Evolutionary conservation across 2,113 vertebrate species (phyloP).

Genomic region (Natator depressus): DNA sequence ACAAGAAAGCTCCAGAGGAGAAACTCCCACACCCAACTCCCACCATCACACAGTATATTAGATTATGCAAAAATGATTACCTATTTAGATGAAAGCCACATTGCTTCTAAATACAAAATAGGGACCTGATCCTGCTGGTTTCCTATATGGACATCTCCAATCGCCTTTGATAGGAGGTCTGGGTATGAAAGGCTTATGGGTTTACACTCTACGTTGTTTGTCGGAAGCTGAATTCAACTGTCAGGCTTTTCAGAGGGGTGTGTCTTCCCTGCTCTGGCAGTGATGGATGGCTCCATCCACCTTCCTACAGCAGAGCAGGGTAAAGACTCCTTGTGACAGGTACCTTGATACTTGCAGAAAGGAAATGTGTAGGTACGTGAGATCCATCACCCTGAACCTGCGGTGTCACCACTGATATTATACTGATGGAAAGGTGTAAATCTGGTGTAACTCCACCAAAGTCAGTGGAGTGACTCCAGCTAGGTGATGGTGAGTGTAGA

Average conservation of each 20-base stretch:
- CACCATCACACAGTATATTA: neutral
- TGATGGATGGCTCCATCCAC: no score
- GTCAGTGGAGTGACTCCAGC: neutral
- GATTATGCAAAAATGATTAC: neutral
- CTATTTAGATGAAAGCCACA: neutral
- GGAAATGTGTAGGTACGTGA: neutral
- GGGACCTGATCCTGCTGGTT: neutral
- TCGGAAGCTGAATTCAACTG: neutral
- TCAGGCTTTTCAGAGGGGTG: neutral
- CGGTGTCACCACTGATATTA: neutral
- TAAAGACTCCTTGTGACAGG: neutral
- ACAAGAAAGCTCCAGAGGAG: neutral
- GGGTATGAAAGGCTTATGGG: neutral
- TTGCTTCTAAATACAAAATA: neutral
- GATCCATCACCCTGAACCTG: neutral
- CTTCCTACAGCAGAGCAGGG: no score
- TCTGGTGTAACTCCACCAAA: neutral
- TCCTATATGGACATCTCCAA: neutral
- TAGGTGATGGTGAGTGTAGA: neutral
- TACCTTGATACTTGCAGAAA: neutral
- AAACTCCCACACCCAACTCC: neutral
- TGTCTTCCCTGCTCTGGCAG: no score
- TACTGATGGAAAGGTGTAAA: neutral
- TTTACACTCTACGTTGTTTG: neutral
- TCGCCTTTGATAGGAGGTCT: neutral